phyloP scores from a whole-genome alignment of 1,140 invertebrate species.

The Parapsyche elsis region DNA sequence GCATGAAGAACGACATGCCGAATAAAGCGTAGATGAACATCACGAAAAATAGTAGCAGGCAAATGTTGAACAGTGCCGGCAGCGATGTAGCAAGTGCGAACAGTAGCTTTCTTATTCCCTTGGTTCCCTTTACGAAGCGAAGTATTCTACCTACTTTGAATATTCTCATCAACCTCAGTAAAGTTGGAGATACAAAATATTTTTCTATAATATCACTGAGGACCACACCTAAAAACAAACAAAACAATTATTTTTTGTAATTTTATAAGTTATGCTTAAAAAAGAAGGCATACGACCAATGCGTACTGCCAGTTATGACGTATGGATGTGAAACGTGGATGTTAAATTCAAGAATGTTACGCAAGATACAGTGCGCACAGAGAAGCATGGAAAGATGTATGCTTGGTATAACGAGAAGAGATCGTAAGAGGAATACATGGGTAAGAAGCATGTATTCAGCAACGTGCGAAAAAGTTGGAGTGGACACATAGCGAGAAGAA shows the following conservation, averaged over 20 bases:
- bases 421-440: too few relatives aligned
- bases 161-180: conserved; percentile 96
- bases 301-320: too few relatives aligned
- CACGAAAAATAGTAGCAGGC: conserved; percentile 95
- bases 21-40: conserved; percentile 99
- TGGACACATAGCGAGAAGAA: too few relatives aligned
- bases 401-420: too few relatives aligned
- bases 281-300: too few relatives aligned
- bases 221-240: conserved; percentile 82
- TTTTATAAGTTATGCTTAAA: too few relatives aligned
- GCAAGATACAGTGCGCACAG: too few relatives aligned
- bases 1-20: conserved; percentile 99
- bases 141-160: conserved; percentile 97
- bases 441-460: too few relatives aligned
- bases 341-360: too few relatives aligned
- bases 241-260: not conserved
- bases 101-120: conserved; percentile 95
- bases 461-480: too few relatives aligned
- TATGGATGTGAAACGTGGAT: too few relatives aligned
- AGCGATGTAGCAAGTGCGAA: conserved; percentile 98
- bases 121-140: conserved; percentile 96
- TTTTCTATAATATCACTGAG: conserved; percentile 96
- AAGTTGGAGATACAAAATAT: conserved; percentile 97
- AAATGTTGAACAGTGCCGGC: conserved; percentile 98
- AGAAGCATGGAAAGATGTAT: too few relatives aligned